Percentiles rank a stretch among this genome's conserved stretches.
Conservation (phyloP, 2,888 invertebrate species). For the Eulithis testata region DNA sequence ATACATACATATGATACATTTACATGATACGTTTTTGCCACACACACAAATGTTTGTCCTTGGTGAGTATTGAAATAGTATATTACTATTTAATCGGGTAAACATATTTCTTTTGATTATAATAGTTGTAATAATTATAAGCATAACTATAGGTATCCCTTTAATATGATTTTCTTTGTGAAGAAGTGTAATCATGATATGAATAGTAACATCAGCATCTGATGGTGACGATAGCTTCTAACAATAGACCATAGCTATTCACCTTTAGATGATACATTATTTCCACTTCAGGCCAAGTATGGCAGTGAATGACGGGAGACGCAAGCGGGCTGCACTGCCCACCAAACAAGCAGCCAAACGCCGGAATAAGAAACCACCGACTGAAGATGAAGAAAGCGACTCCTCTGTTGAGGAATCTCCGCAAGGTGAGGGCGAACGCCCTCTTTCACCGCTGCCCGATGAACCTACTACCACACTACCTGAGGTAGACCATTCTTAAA, state of each 20-base stretch:
- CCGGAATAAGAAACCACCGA: constrained; percentile 48
- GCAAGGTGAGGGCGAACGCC: constrained; percentile 54
- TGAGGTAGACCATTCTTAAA: constrained; percentile 65
- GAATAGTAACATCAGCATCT: too few relatives aligned
- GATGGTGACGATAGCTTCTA: too few relatives aligned
- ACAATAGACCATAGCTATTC: neutral
- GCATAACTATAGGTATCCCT: too few relatives aligned
- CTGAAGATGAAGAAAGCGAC: constrained; percentile 68
- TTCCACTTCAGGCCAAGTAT: constrained; percentile 6
- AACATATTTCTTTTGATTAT: too few relatives aligned
- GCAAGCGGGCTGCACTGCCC: constrained; percentile 34
- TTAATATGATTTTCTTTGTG: too few relatives aligned
- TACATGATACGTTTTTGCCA: too few relatives aligned
- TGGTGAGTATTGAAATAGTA: too few relatives aligned
- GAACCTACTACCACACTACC: constrained; percentile 87
- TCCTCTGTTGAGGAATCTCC: constrained; percentile 52
- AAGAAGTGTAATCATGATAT: too few relatives aligned
- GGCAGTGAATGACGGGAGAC: constrained; percentile 23
- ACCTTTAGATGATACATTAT: neutral
- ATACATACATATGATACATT: too few relatives aligned
- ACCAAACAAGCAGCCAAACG: constrained; percentile 45
- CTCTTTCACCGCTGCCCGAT: constrained; percentile 82
- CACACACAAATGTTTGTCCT: too few relatives aligned
- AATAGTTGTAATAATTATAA: too few relatives aligned
- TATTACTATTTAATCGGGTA: too few relatives aligned